These are phyloP conservation scores for Drosophila baimaii DNA, from an alignment of 1,140 invertebrate genomes.

Conservation along the genomic window DNA sequence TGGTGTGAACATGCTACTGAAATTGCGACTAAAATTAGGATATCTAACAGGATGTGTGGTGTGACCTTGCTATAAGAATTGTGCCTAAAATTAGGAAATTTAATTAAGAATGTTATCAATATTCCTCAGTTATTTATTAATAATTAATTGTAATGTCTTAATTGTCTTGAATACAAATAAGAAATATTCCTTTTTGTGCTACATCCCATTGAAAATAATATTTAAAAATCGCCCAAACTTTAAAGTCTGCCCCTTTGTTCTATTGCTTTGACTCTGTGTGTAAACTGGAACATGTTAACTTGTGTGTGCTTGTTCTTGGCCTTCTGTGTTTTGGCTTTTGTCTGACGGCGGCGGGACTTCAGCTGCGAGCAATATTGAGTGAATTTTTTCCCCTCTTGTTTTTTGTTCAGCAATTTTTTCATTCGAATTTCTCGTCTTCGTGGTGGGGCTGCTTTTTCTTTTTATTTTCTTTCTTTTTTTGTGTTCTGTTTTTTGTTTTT, in stretches of 20 bases:
- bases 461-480: not conserved
- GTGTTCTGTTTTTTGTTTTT: slow-evolving; percentile 15
- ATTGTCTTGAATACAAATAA: not conserved
- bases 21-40: too few species aligned
- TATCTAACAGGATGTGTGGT: not conserved
- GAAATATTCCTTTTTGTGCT: not conserved
- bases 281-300: slow-evolving; percentile 28
- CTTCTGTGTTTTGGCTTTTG: slow-evolving; percentile 45
- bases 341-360: slow-evolving; percentile 27
- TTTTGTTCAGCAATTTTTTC: slow-evolving; percentile 33
- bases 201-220: not conserved
- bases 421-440: slow-evolving; percentile 18
- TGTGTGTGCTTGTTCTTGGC: slow-evolving; percentile 24
- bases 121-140: too few species aligned
- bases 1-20: not conserved
- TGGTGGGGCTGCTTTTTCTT: not conserved
- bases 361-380: slow-evolving; percentile 54
- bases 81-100: not conserved
- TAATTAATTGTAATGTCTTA: too few species aligned
- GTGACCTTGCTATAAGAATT: not conserved
- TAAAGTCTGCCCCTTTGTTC: not conserved
- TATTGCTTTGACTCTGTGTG: slow-evolving; percentile 1
- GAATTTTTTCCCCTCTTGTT: slow-evolving; percentile 34
- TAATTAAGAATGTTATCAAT: too few species aligned
- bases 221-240: not conserved